Conservation (phyloP, 2,888 invertebrate species). For the Epirrhoe alternata region DNA sequence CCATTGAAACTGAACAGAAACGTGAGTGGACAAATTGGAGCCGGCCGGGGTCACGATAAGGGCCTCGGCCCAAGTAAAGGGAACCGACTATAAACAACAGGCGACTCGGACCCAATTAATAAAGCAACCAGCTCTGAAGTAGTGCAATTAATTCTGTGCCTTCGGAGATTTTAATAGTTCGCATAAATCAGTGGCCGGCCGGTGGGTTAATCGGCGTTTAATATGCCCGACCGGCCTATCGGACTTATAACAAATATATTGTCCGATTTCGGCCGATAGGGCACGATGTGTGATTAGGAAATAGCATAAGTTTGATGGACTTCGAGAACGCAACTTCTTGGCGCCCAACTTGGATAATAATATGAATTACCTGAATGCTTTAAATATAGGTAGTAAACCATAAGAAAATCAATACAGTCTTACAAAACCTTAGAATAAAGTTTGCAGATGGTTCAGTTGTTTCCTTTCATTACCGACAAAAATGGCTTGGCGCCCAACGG, state of each 20-base stretch:
- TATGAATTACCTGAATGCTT: neutral
- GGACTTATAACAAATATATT: conserved; percentile 54
- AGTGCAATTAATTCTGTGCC: conserved; percentile 84
- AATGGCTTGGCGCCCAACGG: conserved; percentile 4
- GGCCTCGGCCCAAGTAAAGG: conserved; percentile 69
- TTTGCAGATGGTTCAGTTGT: neutral
- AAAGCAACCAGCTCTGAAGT: conserved; percentile 81
- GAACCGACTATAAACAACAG: conserved; percentile 82
- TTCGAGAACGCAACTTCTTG: conserved; percentile 26
- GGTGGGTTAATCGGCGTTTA: conserved; percentile 84
- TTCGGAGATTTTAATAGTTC: conserved; percentile 85
- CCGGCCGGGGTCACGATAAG: conserved; percentile 79
- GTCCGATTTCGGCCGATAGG: conserved; percentile 50
- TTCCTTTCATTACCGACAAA: neutral
- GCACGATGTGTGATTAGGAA: conserved; percentile 48
- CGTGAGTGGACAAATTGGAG: conserved; percentile 82
- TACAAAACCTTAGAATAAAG: neutral
- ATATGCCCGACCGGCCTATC: conserved; percentile 77
- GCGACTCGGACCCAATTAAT: conserved; percentile 83
- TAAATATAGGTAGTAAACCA: no score
- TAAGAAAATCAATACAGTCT: no score
- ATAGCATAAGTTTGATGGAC: conserved; percentile 34
- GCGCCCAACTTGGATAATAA: neutral
- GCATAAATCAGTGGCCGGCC: conserved; percentile 81
- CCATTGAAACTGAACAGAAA: conserved; percentile 79